Evolutionary conservation across 2,797 vertebrate genomes (phyloP).

Genomic region (Phyllotis vaccarum): DNA sequence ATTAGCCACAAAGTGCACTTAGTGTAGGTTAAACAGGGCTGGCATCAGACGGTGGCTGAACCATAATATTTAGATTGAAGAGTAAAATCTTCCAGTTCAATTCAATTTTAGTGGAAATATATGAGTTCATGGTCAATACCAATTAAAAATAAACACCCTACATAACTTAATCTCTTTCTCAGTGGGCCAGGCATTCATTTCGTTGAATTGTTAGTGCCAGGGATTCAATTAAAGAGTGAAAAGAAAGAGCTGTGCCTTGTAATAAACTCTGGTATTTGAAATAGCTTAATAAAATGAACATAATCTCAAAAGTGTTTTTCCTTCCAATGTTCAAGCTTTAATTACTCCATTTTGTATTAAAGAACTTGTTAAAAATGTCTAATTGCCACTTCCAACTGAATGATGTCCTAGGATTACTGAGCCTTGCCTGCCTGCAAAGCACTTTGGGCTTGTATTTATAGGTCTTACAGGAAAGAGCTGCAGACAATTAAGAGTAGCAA

Average conservation of each 20-base stretch:
- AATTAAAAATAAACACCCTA: conserved; percentile 79
- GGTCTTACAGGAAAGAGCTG: conserved; percentile 68
- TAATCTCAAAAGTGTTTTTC: conserved; percentile 79
- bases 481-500: conserved; percentile 52
- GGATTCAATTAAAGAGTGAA: conserved; percentile 81
- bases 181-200: conserved; percentile 80
- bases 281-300: conserved; percentile 86
- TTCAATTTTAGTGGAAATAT: conserved; percentile 72
- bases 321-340: conserved; percentile 82
- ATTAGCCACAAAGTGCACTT: not conserved
- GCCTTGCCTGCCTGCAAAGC: conserved; percentile 58
- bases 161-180: conserved; percentile 67
- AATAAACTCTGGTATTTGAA: conserved; percentile 85
- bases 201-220: conserved; percentile 77
- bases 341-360: conserved; percentile 83
- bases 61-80: conserved; percentile 70
- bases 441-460: conserved; percentile 69
- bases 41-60: not conserved
- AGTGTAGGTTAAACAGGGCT: not conserved
- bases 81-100: conserved; percentile 47
- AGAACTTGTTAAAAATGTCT: conserved; percentile 82
- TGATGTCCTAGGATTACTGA: conserved; percentile 27
- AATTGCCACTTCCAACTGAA: conserved; percentile 77
- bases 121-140: conserved; percentile 70
- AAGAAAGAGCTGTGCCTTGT: conserved; percentile 65